A percentile compares a stretch with the other conserved stretches of the same genome.
phyloP scores from a whole-genome alignment of 2,888 invertebrate species.

The Euzophera pinguis region DNA sequence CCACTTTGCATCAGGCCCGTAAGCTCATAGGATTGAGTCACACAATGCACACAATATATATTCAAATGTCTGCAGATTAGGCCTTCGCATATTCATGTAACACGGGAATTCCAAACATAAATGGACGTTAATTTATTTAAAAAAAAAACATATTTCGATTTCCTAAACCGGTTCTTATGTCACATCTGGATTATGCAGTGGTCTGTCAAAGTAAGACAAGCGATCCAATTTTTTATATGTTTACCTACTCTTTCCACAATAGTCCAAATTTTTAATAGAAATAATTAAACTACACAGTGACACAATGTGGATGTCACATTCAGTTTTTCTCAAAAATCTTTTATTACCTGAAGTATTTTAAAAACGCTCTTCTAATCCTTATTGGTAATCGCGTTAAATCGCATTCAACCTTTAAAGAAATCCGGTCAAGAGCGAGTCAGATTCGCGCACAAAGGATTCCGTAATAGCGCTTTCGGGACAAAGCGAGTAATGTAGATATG shows the following conservation, averaged over 20 bases:
- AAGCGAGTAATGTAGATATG: no score
- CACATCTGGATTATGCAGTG: neutral
- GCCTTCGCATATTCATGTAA: neutral
- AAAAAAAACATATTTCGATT: neutral
- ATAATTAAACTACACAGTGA: no score
- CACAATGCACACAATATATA: neutral
- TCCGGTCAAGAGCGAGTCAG: no score
- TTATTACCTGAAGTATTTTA: neutral
- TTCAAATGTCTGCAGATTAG: neutral
- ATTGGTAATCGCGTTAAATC: neutral
- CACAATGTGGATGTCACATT: no score
- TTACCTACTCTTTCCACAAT: no score
- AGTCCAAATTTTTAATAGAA: no score
- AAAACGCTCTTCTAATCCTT: neutral
- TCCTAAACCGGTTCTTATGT: neutral
- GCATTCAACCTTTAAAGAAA: neutral
- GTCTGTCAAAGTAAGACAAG: neutral
- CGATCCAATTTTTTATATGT: neutral
- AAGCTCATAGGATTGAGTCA: conserved; percentile 3
- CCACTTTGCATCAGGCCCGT: no score
- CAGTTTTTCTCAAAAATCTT: no score
- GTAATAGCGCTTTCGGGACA: no score
- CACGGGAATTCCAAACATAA: conserved; percentile 1
- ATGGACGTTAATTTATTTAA: conserved; percentile 1
- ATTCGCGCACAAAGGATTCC: no score